Evolutionary conservation across 2,113 vertebrate species (phyloP), one percentile per base, ranked within the genome.

Genomic region (Heterochromis multidens): DNA sequence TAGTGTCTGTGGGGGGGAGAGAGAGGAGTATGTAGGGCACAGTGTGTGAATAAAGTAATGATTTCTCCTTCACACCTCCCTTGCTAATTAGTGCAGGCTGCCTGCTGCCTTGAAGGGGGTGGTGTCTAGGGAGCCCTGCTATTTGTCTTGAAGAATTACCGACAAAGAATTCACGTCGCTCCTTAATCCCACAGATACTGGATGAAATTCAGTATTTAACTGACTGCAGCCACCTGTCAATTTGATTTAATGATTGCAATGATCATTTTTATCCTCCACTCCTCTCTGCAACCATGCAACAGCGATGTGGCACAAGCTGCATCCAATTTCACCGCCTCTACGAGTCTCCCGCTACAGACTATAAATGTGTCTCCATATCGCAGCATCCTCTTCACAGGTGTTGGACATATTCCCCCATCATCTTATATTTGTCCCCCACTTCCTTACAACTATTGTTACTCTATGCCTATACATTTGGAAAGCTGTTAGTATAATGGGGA

Each of bases 141-240:
- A 95, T 96, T 96, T 96, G 95, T 95, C 94, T 95, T 92, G 87
- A 94, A 93, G 94, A 94, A 95, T 96, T 95, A 95, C 94, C 67
- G 62, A 93, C 95, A 92, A 93, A 91, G 87, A 92, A 92, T 88
- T 80, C 84, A 81, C 56, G 11, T 90, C 33, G 81, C 77, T 89
- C 77, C 89, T 88, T 95, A 95, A 95, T 95, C 93, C 94, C 87
- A 89, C 65, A 89, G 91, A 95, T 65, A 84, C 91, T 70, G 88
- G 88, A 83, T 13, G 3, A 85, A 94, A 90, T 92, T 86, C 86
- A 83, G 81, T 85, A 52, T 74, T 92, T 84, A 92, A 90, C 91
- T 90, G 91, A 84, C 88, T 85, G 87, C 78, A 78, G 86, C 87
- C 67, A 85, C 87, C 88, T 91, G 88, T 95, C 92, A 91, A 83